Conservation (phyloP, 64 coral and sea anemone species). For the Hydrozoanthus tunicans region DNA sequence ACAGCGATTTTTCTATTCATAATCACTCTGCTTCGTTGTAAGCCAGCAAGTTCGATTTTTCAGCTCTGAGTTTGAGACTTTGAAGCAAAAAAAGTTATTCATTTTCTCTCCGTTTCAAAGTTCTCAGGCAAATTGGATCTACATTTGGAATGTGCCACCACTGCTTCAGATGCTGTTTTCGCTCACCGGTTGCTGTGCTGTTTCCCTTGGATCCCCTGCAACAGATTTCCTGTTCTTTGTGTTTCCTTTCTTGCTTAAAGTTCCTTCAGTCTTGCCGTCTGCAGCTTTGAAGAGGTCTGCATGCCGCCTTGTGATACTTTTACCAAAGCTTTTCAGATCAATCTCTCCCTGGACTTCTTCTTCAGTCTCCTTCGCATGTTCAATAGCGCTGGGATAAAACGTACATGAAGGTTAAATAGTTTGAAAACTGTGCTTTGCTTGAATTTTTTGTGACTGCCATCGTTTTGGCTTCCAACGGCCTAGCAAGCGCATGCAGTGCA, state of each 20-base stretch:
- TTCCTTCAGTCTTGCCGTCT: conserved; percentile 61
- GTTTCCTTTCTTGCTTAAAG: conserved; percentile 58
- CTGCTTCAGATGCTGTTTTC: background rate
- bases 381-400: conserved; percentile 58
- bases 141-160: too few species aligned
- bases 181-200: background rate
- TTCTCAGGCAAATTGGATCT: too few species aligned
- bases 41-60: too few species aligned
- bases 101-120: too few species aligned
- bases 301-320: conserved; percentile 68
- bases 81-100: too few species aligned
- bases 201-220: conserved; percentile 32
- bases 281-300: conserved; percentile 77
- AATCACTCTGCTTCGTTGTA: too few species aligned
- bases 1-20: too few species aligned
- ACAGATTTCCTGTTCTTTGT: conserved; percentile 66
- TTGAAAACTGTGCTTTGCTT: too few species aligned
- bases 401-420: background rate
- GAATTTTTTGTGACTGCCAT: too few species aligned
- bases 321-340: conserved; percentile 63
- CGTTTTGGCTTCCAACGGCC: too few species aligned
- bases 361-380: conserved; percentile 72
- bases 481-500: too few species aligned
- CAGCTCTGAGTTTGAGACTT: too few species aligned
- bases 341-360: conserved; percentile 68